Evolutionary conservation across 2,888 invertebrate species (phyloP), one percentile per base, ranked within the genome.

Genomic region (Sesia apiformis): DNA sequence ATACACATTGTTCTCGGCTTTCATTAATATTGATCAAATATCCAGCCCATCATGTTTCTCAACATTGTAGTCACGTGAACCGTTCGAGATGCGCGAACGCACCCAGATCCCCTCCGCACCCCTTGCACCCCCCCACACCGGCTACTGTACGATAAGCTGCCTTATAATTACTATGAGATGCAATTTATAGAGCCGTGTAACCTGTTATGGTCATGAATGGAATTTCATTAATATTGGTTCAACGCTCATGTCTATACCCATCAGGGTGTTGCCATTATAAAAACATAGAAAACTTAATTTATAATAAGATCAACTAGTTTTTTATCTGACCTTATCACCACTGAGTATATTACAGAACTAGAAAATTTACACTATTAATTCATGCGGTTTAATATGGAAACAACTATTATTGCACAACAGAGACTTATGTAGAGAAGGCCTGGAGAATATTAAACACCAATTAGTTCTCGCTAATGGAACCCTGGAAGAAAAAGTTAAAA

Each of bases 1-100:
- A 78, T 74, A 69, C 67, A 73, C 72, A 88, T 88, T 88, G 88
- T 89, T 84, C 73, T 73, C 65, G 67, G 75, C 84, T 84, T 86
- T 85, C 87, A 76, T 81, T 72, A 74, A 71, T 79, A 75, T 74
- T 76, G 73, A 81, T 79, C 74, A 73, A 70, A 76, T 69, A 67
- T 66, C 65, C 64, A 64, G 67, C 64, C 66, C 67, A 66, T 63
- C 67, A 66, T 66, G 62, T 75, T 85, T 88, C 86, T 77, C 87
- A 86, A 88, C 82, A 84, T 85, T 87, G 86, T 81, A 77, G 66
- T 68, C 60, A 59, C 55, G 56, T 56, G 59, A 59, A 60, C 58
- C 56, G 68, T 72, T 78, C 76, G 74, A 69, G 74, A 75, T 72
- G 74, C 63, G 63, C 67, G 23, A 53, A 66, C 65, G 58, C 63